Conservation (phyloP, 2,888 invertebrate genomes). For the Papilio demoleus region DNA sequence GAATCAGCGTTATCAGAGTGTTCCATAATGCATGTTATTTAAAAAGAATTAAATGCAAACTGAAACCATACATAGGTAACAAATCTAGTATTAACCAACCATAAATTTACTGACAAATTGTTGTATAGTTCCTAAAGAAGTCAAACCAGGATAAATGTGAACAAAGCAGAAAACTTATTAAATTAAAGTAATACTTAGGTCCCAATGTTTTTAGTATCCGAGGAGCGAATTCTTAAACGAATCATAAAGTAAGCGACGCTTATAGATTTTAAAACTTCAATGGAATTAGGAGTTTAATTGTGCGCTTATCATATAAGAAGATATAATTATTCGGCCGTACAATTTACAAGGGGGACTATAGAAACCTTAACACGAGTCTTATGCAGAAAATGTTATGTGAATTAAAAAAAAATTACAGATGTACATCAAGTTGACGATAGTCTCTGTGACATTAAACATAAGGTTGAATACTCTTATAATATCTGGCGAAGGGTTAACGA, state of each 20-base stretch:
- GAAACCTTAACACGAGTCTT: neutral
- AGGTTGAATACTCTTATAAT: neutral
- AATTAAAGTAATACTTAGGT: neutral
- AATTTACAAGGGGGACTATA: too few relatives aligned
- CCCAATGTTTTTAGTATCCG: neutral
- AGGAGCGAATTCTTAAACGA: too few relatives aligned
- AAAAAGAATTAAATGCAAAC: conserved; percentile 56
- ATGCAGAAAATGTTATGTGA: neutral
- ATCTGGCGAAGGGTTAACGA: conserved; percentile 58
- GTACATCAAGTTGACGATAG: conserved; percentile 53
- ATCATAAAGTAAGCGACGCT: too few relatives aligned
- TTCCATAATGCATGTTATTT: conserved; percentile 67
- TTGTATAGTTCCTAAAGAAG: neutral
- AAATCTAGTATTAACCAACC: too few relatives aligned
- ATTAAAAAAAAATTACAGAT: conserved; percentile 50
- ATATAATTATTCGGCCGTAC: too few relatives aligned
- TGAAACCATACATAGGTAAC: conserved; percentile 45
- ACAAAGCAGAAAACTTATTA: neutral
- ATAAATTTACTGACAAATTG: neutral
- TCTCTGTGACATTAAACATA: conserved; percentile 50
- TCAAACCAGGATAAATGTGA: neutral
- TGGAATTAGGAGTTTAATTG: too few relatives aligned
- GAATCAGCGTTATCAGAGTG: conserved; percentile 48
- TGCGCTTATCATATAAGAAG: too few relatives aligned
- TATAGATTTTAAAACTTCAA: too few relatives aligned